These are phyloP conservation scores for Scaptomyza tumidula DNA, from an alignment of 2,888 invertebrate species.

Conservation along the genomic window DNA sequence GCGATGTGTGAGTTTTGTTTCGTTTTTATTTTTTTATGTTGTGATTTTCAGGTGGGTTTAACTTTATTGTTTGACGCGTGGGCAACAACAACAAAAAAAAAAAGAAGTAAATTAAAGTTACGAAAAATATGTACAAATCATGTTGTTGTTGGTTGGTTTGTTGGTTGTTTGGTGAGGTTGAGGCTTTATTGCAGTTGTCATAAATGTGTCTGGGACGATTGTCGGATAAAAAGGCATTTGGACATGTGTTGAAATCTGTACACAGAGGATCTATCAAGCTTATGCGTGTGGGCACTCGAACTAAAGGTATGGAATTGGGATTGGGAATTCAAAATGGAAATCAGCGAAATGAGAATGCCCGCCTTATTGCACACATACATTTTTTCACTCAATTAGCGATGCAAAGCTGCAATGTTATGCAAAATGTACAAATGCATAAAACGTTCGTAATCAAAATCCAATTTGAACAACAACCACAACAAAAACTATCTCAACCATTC, in stretches of 20 bases:
- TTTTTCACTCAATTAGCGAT: conserved; percentile 32
- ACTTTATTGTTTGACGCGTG: conserved; percentile 50
- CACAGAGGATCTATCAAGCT: conserved; percentile 20
- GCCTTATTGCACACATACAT: background rate
- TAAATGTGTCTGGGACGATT: conserved; percentile 59
- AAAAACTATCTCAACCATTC: conserved; percentile 18
- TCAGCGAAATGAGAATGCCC: conserved; percentile 6
- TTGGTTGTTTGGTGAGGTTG: too few relatives aligned
- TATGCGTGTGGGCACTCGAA: conserved; percentile 27
- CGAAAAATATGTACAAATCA: conserved; percentile 5
- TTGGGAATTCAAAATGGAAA: conserved; percentile 1
- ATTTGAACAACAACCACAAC: background rate
- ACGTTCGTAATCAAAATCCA: background rate
- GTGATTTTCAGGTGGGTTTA: background rate
- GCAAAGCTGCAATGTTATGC: conserved; percentile 29
- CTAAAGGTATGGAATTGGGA: background rate
- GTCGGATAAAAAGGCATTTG: conserved; percentile 23
- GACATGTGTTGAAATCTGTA: conserved; percentile 57
- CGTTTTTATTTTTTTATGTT: conserved; percentile 3
- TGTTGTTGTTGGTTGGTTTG: background rate
- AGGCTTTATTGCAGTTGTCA: conserved; percentile 39
- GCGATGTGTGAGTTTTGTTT: conserved; percentile 38
- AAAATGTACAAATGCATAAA: conserved; percentile 9
- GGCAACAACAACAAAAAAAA: conserved; percentile 32
- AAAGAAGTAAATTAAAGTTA: background rate